phyloP scores from a whole-genome alignment of 2,113 vertebrate species.

The Chloroceryle aenea region DNA sequence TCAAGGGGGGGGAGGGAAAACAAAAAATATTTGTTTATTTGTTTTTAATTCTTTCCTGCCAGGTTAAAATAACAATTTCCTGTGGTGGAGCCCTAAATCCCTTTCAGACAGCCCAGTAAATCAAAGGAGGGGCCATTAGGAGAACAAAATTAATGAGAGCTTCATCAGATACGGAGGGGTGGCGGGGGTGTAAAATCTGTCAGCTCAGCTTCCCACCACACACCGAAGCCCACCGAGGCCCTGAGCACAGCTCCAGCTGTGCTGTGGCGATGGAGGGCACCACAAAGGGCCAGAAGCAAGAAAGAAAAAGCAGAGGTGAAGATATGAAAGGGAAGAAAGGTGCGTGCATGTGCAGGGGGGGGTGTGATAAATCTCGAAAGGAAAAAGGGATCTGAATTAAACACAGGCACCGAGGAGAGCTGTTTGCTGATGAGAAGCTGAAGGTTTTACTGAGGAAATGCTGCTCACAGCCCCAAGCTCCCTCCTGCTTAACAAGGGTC shows the following conservation, averaged over 20 bases:
- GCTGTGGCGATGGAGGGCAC: fast-evolving
- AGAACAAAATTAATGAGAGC: slow-evolving; percentile 56
- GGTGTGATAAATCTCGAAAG: background rate
- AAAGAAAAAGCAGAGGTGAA: background rate
- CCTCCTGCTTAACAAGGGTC: slow-evolving; percentile 74
- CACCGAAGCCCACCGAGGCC: background rate
- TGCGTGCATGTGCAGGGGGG: fast-evolving
- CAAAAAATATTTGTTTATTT: slow-evolving; percentile 33
- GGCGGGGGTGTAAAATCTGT: slow-evolving; percentile 48
- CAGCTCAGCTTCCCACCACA: background rate
- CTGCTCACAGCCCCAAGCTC: slow-evolving; percentile 47
- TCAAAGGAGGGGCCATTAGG: slow-evolving; percentile 50
- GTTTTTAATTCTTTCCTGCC: slow-evolving; percentile 81
- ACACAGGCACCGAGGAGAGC: slow-evolving; percentile 4
- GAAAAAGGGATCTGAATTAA: slow-evolving; percentile 9
- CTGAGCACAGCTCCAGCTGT: background rate
- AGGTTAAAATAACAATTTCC: slow-evolving; percentile 93
- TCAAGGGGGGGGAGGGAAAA: background rate
- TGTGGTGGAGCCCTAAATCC: slow-evolving; percentile 70
- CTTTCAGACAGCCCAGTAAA: slow-evolving; percentile 54
- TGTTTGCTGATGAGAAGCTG: slow-evolving; percentile 71
- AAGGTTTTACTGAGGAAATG: slow-evolving; percentile 80
- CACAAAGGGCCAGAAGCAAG: background rate
- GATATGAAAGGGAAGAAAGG: background rate
- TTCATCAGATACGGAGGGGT: background rate